Conservation (phyloP, 2,113 vertebrate species). For the Salminus brasiliensis region DNA sequence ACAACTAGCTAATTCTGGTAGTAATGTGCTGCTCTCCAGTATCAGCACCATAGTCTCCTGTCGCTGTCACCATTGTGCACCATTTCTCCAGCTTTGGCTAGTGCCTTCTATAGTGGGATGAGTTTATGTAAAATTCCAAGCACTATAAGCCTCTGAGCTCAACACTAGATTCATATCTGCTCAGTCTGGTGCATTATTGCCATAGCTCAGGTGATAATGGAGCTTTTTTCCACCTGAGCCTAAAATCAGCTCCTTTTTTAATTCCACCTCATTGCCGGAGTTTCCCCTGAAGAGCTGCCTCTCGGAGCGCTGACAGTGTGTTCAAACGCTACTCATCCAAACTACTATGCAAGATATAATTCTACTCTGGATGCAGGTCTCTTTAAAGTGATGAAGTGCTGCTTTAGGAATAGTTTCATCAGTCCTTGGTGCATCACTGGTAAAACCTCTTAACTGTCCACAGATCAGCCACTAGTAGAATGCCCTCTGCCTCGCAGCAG, state of each 20-base stretch:
- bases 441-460: conserved; percentile 8
- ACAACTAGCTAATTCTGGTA: too few species aligned
- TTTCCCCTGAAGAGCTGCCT: not conserved
- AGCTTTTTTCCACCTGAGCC: not conserved
- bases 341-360: not conserved
- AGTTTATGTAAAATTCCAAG: not conserved
- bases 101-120: too few species aligned
- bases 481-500: conserved; percentile 27
- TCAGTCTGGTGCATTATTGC: not conserved
- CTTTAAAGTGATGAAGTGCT: conserved; percentile 12
- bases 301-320: not conserved
- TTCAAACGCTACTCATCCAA: not conserved
- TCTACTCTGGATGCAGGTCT: not conserved
- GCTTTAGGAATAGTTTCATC: conserved; percentile 5
- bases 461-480: conserved; percentile 16
- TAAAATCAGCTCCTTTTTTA: conserved; percentile 14
- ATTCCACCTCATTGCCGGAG: not conserved
- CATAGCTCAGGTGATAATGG: not conserved
- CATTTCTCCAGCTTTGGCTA: too few species aligned
- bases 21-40: too few species aligned
- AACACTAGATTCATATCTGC: not conserved
- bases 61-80: too few species aligned
- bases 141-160: not conserved
- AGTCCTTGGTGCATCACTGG: not conserved
- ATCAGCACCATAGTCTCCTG: too few species aligned